A percentile compares a stretch with the other conserved stretches of the same genome.
phyloP scores from a whole-genome alignment of 2,888 invertebrate species.

The Poecilobothrus nobilitatus region DNA sequence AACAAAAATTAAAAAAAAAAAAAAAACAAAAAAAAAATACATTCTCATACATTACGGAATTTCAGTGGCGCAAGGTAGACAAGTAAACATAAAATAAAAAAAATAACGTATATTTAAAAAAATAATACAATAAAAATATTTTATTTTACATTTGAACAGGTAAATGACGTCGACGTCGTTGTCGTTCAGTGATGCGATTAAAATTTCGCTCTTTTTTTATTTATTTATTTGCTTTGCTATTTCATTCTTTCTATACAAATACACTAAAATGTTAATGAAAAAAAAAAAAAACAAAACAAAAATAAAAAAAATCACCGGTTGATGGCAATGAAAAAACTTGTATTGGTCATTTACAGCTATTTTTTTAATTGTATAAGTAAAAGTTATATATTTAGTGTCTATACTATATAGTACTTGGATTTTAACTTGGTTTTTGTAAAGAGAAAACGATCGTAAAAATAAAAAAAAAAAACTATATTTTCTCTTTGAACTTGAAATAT shows the following conservation, averaged over 20 bases:
- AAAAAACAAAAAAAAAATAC: background rate
- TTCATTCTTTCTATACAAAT: slow-evolving; percentile 12
- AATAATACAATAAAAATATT: background rate
- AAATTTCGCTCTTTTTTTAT: slow-evolving; percentile 15
- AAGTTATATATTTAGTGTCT: background rate
- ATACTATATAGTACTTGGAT: no score
- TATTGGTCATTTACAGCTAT: slow-evolving; percentile 25
- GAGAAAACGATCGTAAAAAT: background rate
- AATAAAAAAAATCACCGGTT: slow-evolving; percentile 21
- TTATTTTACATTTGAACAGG: background rate
- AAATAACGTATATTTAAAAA: background rate
- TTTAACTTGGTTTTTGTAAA: no score
- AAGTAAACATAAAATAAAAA: background rate
- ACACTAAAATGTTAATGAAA: slow-evolving; percentile 11
- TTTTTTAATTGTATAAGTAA: slow-evolving; percentile 19
- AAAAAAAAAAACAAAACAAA: slow-evolving; percentile 17
- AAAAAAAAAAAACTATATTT: background rate
- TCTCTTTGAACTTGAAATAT: slow-evolving; percentile 21
- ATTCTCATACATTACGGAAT: background rate
- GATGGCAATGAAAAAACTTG: slow-evolving; percentile 18
- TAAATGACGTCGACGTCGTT: slow-evolving; percentile 10
- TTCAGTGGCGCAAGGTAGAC: background rate
- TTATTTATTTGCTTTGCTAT: slow-evolving; percentile 16
- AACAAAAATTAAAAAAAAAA: background rate
- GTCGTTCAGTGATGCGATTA: slow-evolving; percentile 11